phyloP scores from a whole-genome alignment of 2,797 vertebrate species.

The Pantherophis alleghaniensis region DNA sequence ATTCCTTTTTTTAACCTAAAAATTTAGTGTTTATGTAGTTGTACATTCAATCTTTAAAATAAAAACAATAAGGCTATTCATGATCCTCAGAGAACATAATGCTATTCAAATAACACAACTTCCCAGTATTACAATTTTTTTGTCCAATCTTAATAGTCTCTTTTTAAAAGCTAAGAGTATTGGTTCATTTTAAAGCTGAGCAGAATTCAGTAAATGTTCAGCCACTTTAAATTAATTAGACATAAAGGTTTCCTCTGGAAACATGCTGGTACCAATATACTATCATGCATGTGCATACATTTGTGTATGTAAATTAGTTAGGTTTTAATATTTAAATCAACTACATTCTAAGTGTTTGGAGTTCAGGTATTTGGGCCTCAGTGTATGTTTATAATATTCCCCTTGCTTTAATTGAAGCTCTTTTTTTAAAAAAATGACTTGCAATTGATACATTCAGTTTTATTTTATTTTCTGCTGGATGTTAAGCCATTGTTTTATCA shows the following conservation, averaged over 20 bases:
- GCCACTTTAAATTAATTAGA: constrained; percentile 51
- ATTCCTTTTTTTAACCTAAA: constrained; percentile 56
- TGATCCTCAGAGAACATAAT: constrained; percentile 20
- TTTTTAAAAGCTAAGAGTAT: constrained; percentile 16
- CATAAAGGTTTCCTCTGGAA: constrained; percentile 47
- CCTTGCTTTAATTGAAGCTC: neutral
- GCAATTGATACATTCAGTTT: neutral
- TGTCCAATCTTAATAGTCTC: constrained; percentile 7
- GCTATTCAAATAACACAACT: constrained; percentile 35
- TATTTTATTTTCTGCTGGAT: neutral
- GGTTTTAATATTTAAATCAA: neutral
- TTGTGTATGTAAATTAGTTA: neutral
- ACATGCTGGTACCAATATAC: constrained; percentile 27
- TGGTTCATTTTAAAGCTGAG: constrained; percentile 44
- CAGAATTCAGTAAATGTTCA: neutral
- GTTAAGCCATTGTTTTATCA: neutral
- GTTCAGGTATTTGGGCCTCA: neutral
- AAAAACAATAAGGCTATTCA: constrained; percentile 28
- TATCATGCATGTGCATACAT: neutral
- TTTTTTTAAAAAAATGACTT: neutral
- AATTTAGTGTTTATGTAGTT: neutral
- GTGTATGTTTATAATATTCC: neutral
- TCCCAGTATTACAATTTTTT: neutral
- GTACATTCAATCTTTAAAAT: constrained; percentile 50
- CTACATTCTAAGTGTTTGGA: neutral